Conservation (phyloP, 2,113 vertebrate species). For the Corythoichthys haematopterus region DNA sequence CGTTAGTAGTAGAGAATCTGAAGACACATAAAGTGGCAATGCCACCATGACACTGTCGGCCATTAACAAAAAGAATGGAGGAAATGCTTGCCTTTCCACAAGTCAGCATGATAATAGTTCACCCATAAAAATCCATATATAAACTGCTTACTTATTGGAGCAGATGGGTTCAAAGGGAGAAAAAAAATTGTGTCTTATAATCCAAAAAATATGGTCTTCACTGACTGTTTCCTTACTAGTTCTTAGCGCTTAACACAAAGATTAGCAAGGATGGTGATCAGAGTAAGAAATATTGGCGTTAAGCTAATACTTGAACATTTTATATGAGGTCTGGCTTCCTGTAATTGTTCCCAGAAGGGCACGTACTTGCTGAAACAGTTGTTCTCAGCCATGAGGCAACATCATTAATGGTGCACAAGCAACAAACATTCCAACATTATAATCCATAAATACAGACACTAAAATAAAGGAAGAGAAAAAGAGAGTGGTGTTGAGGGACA, state of each 20-base stretch:
- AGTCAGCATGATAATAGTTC: no score
- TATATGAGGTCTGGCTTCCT: constrained; percentile 14
- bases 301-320: constrained; percentile 12
- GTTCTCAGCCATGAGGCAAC: constrained; percentile 32
- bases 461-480: constrained; percentile 8
- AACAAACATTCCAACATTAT: constrained; percentile 42
- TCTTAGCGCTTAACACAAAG: background rate
- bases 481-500: constrained; percentile 12
- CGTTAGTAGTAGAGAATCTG: no score
- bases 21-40: no score
- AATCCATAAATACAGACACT: constrained; percentile 42
- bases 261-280: background rate
- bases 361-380: constrained; percentile 36
- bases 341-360: constrained; percentile 31
- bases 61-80: no score
- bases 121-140: no score
- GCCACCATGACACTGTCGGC: no score
- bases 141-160: no score
- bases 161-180: no score
- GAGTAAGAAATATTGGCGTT: background rate
- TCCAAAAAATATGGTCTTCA: background rate
- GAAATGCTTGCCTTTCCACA: no score
- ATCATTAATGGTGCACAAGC: constrained; percentile 43
- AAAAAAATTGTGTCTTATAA: no score
- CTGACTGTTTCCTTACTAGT: background rate